phyloP scores from a whole-genome alignment of 2,888 invertebrate species.

The Nasonia oneida region DNA sequence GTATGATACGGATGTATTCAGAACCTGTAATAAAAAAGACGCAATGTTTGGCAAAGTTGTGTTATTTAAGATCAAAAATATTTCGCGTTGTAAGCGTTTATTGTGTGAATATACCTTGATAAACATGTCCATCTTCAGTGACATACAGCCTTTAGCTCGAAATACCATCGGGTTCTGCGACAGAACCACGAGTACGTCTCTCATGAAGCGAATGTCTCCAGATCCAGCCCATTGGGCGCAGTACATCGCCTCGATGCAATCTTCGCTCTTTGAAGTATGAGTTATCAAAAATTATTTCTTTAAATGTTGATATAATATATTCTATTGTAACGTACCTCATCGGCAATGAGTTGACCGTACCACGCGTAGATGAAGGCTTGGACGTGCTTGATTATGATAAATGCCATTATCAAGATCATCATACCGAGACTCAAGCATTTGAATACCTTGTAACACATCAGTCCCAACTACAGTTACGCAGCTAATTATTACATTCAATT shows the following conservation, averaged over 20 bases:
- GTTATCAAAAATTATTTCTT: too few relatives aligned
- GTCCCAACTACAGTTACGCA: background rate
- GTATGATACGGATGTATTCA: slow-evolving; percentile 3
- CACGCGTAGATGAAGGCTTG: background rate
- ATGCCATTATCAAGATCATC: background rate
- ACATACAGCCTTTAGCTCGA: background rate
- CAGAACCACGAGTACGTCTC: slow-evolving; percentile 10
- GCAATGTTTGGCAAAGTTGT: too few relatives aligned
- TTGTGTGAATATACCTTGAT: background rate
- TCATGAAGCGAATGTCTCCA: slow-evolving; percentile 15
- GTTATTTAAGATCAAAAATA: background rate
- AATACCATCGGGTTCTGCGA: slow-evolving; percentile 15
- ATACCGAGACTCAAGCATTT: background rate
- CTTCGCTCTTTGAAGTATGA: background rate
- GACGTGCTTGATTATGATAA: background rate
- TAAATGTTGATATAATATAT: background rate
- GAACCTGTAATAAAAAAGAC: background rate
- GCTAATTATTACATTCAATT: background rate
- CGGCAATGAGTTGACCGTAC: background rate
- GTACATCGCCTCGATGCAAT: background rate
- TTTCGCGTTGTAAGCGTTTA: background rate
- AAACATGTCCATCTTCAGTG: background rate
- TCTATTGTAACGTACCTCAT: background rate
- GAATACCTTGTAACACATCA: background rate
- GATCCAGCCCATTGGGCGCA: slow-evolving; percentile 7